Base-by-base conservation (phyloP, 2,888 invertebrate species). In the Anodontia alba region DNA sequence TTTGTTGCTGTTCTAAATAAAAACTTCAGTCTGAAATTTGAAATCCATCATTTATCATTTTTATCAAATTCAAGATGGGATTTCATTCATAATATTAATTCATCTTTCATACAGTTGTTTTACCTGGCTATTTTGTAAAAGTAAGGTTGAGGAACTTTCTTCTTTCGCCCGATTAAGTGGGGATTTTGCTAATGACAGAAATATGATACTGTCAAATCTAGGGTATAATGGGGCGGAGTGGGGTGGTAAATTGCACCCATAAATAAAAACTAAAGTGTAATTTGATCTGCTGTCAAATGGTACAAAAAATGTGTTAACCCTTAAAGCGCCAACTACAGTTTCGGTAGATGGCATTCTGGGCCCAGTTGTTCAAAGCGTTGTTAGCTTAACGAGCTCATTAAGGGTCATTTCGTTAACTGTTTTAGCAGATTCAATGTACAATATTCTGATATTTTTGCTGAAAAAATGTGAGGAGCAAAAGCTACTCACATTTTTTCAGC, bases 1-100 rank as follows among this genome's bases (percentile, higher is more conserved):
- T n/a, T n/a, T n/a, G n/a, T n/a, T n/a, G n/a, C n/a, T n/a, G n/a
- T 29, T 57, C 29, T 57, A 26, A 29, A 57, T 29, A 7, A 57
- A 57, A 57, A 57, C 57, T 57, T 57, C 26, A 57, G 57, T 57
- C 57, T 57, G 57, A 57, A 57, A 29, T 57, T 57, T 29, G 29
- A 57, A 57, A 57, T 57, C 57, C 57, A 57, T 57, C 57, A 57
- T 57, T 57, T 26, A 57, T 57, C 57, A 26, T 10, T 29, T 29
- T 57, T 57, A 57, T 57, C 57, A 57, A n/a, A 57, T 57, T 57
- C 5, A 26, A 57, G 29, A 57, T 23, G 57, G 57, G 17, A 7
- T 29, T 57, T 29, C 57, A 57, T 57, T 57, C 57, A 57, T 57
- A 29, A 57, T 57, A 26, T 57, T 26, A 57, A 57, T 57, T 57